These are phyloP conservation scores for Varanus komodoensis DNA, from an alignment of 2,113 vertebrate genomes.

Conservation along the genomic window DNA sequence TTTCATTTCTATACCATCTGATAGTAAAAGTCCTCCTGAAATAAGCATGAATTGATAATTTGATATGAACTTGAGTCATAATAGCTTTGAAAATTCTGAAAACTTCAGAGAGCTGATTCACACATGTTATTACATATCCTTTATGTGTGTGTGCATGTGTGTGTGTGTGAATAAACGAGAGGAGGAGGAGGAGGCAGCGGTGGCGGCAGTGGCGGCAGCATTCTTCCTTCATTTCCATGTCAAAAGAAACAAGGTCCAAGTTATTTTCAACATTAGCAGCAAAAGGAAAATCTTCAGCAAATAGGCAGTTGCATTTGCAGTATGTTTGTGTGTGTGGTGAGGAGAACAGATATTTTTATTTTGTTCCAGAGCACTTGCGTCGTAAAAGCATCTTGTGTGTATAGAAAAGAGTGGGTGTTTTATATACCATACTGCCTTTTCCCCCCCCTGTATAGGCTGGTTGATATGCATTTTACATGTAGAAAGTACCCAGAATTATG, in stretches of 20 bases:
- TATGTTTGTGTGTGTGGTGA: not conserved
- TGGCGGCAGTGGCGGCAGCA: too few relatives aligned
- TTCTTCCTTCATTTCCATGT: not conserved
- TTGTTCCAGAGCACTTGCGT: slow-evolving; percentile 65
- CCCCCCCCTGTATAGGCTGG: slow-evolving; percentile 63
- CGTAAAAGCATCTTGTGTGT: slow-evolving; percentile 69
- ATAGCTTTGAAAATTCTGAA: too few relatives aligned
- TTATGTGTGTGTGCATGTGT: not conserved
- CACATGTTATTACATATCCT: too few relatives aligned
- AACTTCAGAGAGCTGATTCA: too few relatives aligned
- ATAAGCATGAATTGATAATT: too few relatives aligned
- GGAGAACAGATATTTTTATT: slow-evolving; percentile 23
- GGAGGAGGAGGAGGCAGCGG: too few relatives aligned
- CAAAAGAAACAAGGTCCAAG: slow-evolving; percentile 3
- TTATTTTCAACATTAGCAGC: slow-evolving; percentile 45
- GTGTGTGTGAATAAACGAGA: too few relatives aligned
- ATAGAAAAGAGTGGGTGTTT: slow-evolving; percentile 49
- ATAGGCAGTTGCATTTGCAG: slow-evolving; percentile 45
- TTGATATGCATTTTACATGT: slow-evolving; percentile 73
- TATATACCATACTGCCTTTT: slow-evolving; percentile 51
- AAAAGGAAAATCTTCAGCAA: slow-evolving; percentile 46
- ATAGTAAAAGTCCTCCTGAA: too few relatives aligned
- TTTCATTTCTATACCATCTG: too few relatives aligned
- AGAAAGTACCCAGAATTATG: slow-evolving; percentile 74
- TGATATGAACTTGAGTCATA: too few relatives aligned